Evolutionary conservation across 1,140 invertebrate genomes (phyloP), one percentile per base, ranked within the genome.

Genomic region (Parapsyche elsis): DNA sequence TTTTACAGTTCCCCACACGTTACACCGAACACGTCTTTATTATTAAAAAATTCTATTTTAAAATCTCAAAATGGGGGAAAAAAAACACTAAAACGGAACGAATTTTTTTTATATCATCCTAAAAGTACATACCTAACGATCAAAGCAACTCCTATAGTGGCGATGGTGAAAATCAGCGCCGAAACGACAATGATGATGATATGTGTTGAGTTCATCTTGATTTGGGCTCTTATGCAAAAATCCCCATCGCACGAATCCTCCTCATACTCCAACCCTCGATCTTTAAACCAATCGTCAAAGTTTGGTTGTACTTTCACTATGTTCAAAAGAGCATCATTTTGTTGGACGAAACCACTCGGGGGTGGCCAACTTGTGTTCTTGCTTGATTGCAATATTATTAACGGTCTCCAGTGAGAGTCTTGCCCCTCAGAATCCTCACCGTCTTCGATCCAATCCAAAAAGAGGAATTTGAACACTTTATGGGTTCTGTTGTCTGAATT

Each of bases 391-490:
- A 83, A 76, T 7, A 81, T 78, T 1, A 83, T 80, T 61, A 83
- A 57, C 9, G 82, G 82, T 44, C 80, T 73, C 82, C 82, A 83
- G 23, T 80, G 77, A 0, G 76, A 71, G 0, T 82, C 74, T 46
- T 24, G 45, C 26, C 21, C 78, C 0, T 78, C 64, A 23, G 59
- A 21, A 16, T 74, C 38, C 5, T 78, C 49, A 23, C n/a, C 24
- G 19, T 74, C 45, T 1, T 73, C 49, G 5, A 38, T 14, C 82
- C 82, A 83, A 26, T 81, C 80, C 9, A 83, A 53, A 78, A 83
- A 83, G n/a, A 83, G 59, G 70, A 83, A 83, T 49, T 83, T 83
- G 53, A 83, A 83, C 19, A 78, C 78, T 30, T 83, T 83, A 1
- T 67, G 16, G 0, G 80, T 76, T 46, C 30, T 77, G 44, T 83